Conservation (phyloP, 1,140 invertebrate genomes). For the Sinella curviseta region DNA sequence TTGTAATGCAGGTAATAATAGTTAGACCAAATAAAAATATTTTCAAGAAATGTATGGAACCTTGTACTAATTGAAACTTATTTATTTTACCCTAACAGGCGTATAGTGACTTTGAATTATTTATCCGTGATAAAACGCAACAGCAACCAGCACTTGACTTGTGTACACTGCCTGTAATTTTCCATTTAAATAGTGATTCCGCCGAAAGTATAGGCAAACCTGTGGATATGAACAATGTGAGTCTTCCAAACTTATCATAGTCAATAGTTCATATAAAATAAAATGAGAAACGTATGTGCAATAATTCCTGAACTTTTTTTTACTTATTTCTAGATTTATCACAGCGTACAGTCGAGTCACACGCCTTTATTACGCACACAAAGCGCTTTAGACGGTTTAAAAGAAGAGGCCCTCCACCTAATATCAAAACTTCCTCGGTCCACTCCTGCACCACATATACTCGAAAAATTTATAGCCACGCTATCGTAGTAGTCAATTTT, state of each 20-base stretch:
- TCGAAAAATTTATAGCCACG: slow-evolving; percentile 29
- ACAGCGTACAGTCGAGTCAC: neutral
- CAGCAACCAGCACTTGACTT: slow-evolving; percentile 26
- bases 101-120: slow-evolving; percentile 30
- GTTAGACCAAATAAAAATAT: too few species aligned
- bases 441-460: slow-evolving; percentile 19
- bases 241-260: neutral
- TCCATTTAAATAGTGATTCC: slow-evolving; percentile 27
- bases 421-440: slow-evolving; percentile 27
- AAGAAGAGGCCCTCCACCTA: slow-evolving; percentile 26
- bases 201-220: neutral
- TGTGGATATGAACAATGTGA: slow-evolving; percentile 19
- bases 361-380: slow-evolving; percentile 20
- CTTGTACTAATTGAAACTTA: neutral
- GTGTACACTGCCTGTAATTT: slow-evolving; percentile 37
- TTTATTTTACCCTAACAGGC: slow-evolving; percentile 25
- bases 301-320: too few species aligned
- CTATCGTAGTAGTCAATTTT: slow-evolving; percentile 30
- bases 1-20: slow-evolving; percentile 31
- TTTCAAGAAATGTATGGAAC: neutral
- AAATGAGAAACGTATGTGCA: too few species aligned
- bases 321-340: slow-evolving; percentile 20
- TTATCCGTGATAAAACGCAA: neutral
- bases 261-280: neutral
- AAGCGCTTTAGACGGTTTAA: slow-evolving; percentile 22